Evolutionary conservation across 2,888 invertebrate genomes (phyloP).

Genomic region (Euplexia lucipara): DNA sequence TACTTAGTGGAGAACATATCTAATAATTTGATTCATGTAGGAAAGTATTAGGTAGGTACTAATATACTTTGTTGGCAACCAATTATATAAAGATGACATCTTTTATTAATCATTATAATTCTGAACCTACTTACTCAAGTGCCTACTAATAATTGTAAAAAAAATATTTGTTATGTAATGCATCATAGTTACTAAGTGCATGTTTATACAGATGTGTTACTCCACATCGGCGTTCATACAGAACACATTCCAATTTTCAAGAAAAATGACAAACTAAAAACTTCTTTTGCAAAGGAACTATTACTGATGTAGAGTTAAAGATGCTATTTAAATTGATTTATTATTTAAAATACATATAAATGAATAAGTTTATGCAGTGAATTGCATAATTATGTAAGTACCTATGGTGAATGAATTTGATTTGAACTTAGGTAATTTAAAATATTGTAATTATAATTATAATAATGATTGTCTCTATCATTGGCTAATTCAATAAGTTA

Average conservation of each 20-base stretch:
- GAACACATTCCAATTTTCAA: not conserved
- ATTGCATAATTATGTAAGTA: no score
- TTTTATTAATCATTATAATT: not conserved
- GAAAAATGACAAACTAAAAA: no score
- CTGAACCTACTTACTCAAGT: not conserved
- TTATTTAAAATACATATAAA: not conserved
- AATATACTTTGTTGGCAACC: not conserved
- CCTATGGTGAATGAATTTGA: not conserved
- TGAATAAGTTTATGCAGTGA: not conserved
- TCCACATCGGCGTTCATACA: not conserved
- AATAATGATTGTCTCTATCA: not conserved
- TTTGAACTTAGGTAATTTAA: constrained; percentile 1
- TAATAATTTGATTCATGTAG: no score
- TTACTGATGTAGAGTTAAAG: not conserved
- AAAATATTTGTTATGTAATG: not conserved
- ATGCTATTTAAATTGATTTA: not conserved
- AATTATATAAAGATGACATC: constrained; percentile 4
- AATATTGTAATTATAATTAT: not conserved
- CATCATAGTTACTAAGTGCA: not conserved
- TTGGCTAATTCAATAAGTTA: constrained; percentile 27
- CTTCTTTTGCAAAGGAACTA: not conserved
- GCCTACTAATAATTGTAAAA: no score
- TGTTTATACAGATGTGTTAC: not conserved
- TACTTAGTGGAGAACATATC: no score
- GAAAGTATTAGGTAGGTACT: not conserved